These are phyloP conservation scores for Drepana arcuata DNA, from an alignment of 1,140 invertebrate genomes.

Conservation along the genomic window DNA sequence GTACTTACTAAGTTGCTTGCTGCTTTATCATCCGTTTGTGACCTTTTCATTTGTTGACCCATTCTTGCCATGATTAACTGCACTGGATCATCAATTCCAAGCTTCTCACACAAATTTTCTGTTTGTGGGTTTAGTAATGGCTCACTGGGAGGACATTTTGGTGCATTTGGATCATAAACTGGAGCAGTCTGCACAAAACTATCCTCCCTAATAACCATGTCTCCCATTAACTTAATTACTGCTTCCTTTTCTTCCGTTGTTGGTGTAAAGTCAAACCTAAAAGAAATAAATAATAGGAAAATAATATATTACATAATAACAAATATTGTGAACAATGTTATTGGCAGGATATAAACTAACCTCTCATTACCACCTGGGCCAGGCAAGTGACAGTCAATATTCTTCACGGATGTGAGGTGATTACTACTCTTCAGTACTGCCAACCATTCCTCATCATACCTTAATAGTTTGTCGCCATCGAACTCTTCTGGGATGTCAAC, in stretches of 20 bases:
- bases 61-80: constrained; percentile 53
- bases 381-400: constrained; percentile 83
- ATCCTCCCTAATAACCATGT: constrained; percentile 78
- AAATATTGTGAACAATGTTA: too few relatives aligned
- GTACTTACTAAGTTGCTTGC: neutral
- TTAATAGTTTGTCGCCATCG: constrained; percentile 74
- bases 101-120: constrained; percentile 82
- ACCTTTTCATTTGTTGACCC: constrained; percentile 37
- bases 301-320: constrained; percentile 5
- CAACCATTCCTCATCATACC: constrained; percentile 96
- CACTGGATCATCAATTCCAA: constrained; percentile 70
- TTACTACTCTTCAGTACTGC: constrained; percentile 90
- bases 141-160: constrained; percentile 40
- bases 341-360: too few relatives aligned
- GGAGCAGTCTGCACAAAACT: constrained; percentile 85
- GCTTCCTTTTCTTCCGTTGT: constrained; percentile 80
- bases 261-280: constrained; percentile 83
- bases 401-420: constrained; percentile 86
- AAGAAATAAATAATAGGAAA: constrained; percentile 22
- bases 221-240: constrained; percentile 77
- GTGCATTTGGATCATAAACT: constrained; percentile 71
- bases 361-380: constrained; percentile 78
- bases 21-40: constrained; percentile 8
- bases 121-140: constrained; percentile 87
- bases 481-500: constrained; percentile 69